Evolutionary conservation across 1,140 invertebrate genomes (phyloP).

Genomic region (Eumeta japonica): DNA sequence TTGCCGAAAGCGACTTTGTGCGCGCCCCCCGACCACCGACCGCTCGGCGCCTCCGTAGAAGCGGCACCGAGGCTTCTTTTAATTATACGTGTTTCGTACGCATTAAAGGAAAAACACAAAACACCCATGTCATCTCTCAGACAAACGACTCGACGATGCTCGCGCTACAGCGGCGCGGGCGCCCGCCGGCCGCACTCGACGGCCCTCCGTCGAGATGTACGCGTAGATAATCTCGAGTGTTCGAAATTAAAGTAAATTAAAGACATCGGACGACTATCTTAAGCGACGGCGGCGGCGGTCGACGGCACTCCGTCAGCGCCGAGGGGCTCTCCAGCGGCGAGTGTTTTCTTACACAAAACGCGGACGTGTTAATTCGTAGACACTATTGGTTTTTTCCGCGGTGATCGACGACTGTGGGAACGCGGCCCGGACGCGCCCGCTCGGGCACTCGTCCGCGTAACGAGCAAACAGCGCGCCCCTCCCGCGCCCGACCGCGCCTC

Average conservation of each 20-base stretch:
- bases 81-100: too few species aligned
- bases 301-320: slow-evolving; percentile 46
- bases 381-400: slow-evolving; percentile 47
- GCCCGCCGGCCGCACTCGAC: too few species aligned
- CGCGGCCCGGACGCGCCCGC: slow-evolving; percentile 47
- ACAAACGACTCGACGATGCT: too few species aligned
- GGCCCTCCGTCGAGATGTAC: too few species aligned
- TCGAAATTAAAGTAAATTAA: slow-evolving; percentile 52
- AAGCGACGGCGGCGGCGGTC: slow-evolving; percentile 22
- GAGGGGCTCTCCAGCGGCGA: slow-evolving; percentile 41
- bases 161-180: too few species aligned
- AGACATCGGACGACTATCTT: slow-evolving; percentile 42
- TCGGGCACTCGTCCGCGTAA: slow-evolving; percentile 44
- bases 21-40: too few species aligned
- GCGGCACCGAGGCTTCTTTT: too few species aligned
- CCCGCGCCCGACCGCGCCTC: too few species aligned
- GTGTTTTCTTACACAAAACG: slow-evolving; percentile 52
- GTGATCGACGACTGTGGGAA: slow-evolving; percentile 55
- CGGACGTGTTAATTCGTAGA: slow-evolving; percentile 56
- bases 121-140: too few species aligned
- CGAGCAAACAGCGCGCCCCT: slow-evolving; percentile 51
- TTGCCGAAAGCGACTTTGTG: too few species aligned
- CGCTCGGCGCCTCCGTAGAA: too few species aligned
- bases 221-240: slow-evolving; percentile 21
- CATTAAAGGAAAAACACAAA: too few species aligned